Evolutionary conservation across 2,797 vertebrate genomes (phyloP).

Genomic region (Ficedula albicollis): DNA sequence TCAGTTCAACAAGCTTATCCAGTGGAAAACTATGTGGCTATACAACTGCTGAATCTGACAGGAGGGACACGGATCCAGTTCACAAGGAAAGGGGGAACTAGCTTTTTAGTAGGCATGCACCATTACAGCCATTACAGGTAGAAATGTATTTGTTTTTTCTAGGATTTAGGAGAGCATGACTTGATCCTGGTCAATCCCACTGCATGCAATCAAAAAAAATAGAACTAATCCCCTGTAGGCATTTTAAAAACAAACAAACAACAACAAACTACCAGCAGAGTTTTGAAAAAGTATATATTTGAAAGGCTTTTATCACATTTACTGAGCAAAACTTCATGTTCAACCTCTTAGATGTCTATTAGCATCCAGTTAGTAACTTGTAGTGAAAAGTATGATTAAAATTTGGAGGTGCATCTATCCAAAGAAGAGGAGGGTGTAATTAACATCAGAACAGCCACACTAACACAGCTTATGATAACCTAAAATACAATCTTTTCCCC

Average conservation of each 20-base stretch:
- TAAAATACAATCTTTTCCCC: neutral
- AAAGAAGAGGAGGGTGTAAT: neutral
- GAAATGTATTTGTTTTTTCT: neutral
- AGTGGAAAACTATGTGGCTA: conserved; percentile 1
- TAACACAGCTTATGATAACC: neutral
- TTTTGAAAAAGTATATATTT: neutral
- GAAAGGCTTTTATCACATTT: neutral
- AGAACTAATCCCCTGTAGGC: neutral
- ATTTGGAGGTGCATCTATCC: neutral
- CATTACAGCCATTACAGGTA: neutral
- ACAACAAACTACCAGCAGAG: neutral
- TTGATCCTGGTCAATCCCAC: neutral
- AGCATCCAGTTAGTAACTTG: neutral
- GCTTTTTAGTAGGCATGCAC: neutral
- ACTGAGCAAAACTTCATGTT: neutral
- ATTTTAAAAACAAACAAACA: neutral
- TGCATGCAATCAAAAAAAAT: accelerated
- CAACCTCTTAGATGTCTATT: neutral
- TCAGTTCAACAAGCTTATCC: neutral
- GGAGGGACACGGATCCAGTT: neutral
- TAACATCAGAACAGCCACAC: neutral
- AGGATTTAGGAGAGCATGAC: neutral
- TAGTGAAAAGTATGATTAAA: neutral
- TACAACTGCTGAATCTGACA: neutral
- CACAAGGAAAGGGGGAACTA: neutral